Evolutionary conservation across 1,140 invertebrate species (phyloP).

Genomic region (Euglossa dilemma): DNA sequence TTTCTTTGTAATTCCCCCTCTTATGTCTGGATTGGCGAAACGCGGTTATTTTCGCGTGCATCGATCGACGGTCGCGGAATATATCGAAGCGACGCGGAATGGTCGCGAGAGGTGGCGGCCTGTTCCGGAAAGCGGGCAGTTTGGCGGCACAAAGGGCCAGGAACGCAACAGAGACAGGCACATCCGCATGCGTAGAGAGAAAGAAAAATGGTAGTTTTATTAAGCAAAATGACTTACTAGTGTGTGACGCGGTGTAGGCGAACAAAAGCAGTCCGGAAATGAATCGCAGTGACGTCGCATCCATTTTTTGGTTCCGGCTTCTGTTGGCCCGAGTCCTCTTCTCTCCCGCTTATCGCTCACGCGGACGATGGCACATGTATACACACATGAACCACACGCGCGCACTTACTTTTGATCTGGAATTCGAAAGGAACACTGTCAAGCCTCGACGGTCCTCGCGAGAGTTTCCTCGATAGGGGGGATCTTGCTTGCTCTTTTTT

Average conservation of each 20-base stretch:
- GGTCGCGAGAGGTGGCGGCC: too few relatives aligned
- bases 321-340: conserved; percentile 54
- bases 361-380: conserved; percentile 63
- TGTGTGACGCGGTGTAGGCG: conserved; percentile 65
- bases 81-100: background rate
- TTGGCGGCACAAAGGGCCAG: background rate
- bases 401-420: conserved; percentile 78
- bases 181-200: background rate
- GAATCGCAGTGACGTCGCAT: conserved; percentile 67
- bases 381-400: conserved; percentile 73
- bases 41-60: too few relatives aligned
- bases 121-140: background rate
- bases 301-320: conserved; percentile 72
- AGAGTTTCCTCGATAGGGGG: background rate
- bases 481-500: background rate
- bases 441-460: background rate
- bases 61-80: background rate
- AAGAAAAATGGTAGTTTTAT: background rate
- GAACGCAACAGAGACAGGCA: too few relatives aligned
- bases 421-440: conserved; percentile 69
- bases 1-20: background rate
- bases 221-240: conserved; percentile 68
- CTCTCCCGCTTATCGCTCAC: conserved; percentile 58
- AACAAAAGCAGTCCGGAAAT: conserved; percentile 73
- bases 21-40: too few relatives aligned